Base-by-base conservation (phyloP, 2,888 invertebrate species). In the Smittia sp. region DNA sequence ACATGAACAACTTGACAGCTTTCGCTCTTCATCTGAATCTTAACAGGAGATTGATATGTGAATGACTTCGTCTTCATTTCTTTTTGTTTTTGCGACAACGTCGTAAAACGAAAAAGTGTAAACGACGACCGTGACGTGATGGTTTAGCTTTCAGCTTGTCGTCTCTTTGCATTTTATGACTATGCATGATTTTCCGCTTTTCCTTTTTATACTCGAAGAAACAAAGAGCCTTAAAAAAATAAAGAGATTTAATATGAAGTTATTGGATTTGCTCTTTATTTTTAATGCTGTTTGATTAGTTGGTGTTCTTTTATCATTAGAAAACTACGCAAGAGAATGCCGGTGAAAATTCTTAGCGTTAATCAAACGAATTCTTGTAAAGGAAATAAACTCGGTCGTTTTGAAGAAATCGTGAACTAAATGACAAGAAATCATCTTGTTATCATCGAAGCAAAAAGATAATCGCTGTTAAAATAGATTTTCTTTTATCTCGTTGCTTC, bases 121-220 rank as follows among this genome's bases (percentile, higher is more conserved):
- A 72, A 70, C 24, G 52, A 41, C 24, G 62, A 20, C 39, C 22
- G 62, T 72, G 72, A 62, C 72, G 32, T 62, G 72, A 58, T 39
- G 72, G 54, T 46, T 69, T 69, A 15, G 1, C 25, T 25, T 69
- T 25, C 39, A 4, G 39, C 54, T 20, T n/a, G 27, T 62, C 39
- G 39, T 24, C n/a, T n/a, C n/a, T n/a, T n/a, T 72, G 72, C 72
- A 72, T 58, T 72, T 72, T 72, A 70, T 54, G 69, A 70, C 69
- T 69, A 7, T 54, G 54, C 54, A 54, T 54, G 69, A 46, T 46
- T 68, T 41, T 15, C 32, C 32, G 1, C 11, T 66, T 20, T 15
- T 7, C 38, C 68, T 46, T 32, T 13, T 66, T 41, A 22, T 11
- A 32, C 32, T 70, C 15, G 62, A 54, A 39, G 52, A 72, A n/a